Evolutionary conservation across 2,797 vertebrate species (phyloP), one percentile per base, ranked within the genome.

Genomic region (Anas acuta): DNA sequence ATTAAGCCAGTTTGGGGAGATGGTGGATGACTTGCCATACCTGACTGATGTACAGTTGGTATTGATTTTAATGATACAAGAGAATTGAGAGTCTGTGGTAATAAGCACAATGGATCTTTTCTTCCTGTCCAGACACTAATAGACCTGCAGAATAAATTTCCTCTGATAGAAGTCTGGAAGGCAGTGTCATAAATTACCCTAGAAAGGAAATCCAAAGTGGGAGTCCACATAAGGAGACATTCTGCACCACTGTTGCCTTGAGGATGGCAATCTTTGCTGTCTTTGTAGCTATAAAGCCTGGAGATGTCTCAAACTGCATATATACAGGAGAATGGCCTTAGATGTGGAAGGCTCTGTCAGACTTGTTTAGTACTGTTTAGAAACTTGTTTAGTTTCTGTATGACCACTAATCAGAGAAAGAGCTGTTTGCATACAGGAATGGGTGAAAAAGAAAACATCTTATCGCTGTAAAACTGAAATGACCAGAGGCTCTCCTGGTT

Each of bases 211-310:
- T 74, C 4, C 6, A 8, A 51, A 70, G 26, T 39, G 35, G 22
- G 28, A 76, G 33, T 88, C 58, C 43, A 15, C 1, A 0, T 56
- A 23, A 84, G 57, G 64, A 84, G 28, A 26, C 0, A 0, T 60
- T 62, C 58, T 56, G 65, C 28, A 22, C 21, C 80, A 32, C 33
- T 66, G 3, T 71, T 91, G 51, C 54, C 49, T 85, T 65, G 32
- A 4, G 2, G 58, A 19, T 79, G 35, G n/a, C 19, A 58, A 0
- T 81, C 28, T 71, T 74, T 45, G 14, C 62, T 93, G 47, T 53
- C n/a, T 58, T 54, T 32, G 37, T 64, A 72, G 37, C 66, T 60
- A 0, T 56, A 64, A 43, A 66, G 30, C 41, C 28, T 83, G 53
- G 35, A 39, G 64, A 41, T 70, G 41, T 83, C 33, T 91, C 51